phyloP scores from a whole-genome alignment of 2,113 vertebrate species.

The Engraulis encrasicolus region DNA sequence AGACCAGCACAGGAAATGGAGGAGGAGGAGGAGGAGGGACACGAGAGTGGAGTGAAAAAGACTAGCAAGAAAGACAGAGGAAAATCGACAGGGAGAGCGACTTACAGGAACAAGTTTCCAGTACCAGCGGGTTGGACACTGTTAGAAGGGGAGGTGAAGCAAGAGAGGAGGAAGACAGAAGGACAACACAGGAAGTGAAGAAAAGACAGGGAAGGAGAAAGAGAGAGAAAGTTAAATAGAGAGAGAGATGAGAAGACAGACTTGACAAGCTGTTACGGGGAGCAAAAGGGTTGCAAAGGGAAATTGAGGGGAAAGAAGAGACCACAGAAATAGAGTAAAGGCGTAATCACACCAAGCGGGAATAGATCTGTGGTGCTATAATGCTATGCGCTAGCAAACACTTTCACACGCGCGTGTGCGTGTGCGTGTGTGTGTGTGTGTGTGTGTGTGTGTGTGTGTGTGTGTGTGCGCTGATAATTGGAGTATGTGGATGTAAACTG shows the following conservation, averaged over 20 bases:
- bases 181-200: slow-evolving; percentile 19
- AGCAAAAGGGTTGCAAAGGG: background rate
- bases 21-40: slow-evolving; percentile 37
- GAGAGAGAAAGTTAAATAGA: slow-evolving; percentile 16
- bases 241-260: slow-evolving; percentile 52
- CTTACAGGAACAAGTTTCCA: slow-evolving; percentile 86
- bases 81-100: slow-evolving; percentile 60
- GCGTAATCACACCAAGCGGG: background rate
- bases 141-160: slow-evolving; percentile 58
- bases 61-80: slow-evolving; percentile 61
- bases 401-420: slow-evolving; percentile 14
- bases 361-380: no score
- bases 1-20: slow-evolving; percentile 59
- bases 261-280: slow-evolving; percentile 58
- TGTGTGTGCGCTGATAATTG: no score
- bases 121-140: slow-evolving; percentile 83
- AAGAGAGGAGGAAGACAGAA: slow-evolving; percentile 20
- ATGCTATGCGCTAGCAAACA: background rate
- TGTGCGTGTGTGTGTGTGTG: slow-evolving; percentile 15
- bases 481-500: no score
- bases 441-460: background rate
- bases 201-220: slow-evolving; percentile 20
- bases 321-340: background rate
- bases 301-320: background rate
- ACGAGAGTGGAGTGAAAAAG: slow-evolving; percentile 31